phyloP scores from a whole-genome alignment of 2,888 invertebrate genomes.

The Ctenicera cuprea region DNA sequence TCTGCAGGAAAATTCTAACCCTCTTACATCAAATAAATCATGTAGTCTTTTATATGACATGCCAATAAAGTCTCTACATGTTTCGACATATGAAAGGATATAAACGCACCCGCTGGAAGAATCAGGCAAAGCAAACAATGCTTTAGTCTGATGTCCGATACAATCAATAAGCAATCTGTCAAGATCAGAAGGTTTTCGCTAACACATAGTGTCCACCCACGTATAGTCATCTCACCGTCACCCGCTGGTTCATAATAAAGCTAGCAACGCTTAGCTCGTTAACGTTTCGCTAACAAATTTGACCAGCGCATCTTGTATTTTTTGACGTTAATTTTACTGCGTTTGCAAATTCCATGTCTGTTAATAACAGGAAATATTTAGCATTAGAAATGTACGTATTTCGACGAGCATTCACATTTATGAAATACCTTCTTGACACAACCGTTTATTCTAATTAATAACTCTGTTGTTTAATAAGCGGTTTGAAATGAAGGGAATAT shows the following conservation, averaged over 20 bases:
- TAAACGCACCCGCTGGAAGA: slow-evolving; percentile 3
- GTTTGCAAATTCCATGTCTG: no score
- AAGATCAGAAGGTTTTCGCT: slow-evolving; percentile 27
- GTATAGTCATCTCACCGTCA: slow-evolving; percentile 1
- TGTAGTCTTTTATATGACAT: slow-evolving; percentile 7
- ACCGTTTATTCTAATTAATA: no score
- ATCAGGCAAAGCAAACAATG: slow-evolving; percentile 1
- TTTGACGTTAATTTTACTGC: background rate
- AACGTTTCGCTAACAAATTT: background rate
- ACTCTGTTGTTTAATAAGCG: no score
- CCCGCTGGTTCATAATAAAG: slow-evolving; percentile 5
- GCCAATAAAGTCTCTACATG: slow-evolving; percentile 11
- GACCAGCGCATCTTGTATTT: background rate
- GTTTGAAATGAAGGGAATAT: no score
- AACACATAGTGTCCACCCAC: slow-evolving; percentile 20
- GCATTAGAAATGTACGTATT: no score
- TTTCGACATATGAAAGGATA: slow-evolving; percentile 21
- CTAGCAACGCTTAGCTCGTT: slow-evolving; percentile 3
- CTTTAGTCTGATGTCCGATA: slow-evolving; percentile 21
- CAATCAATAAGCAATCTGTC: slow-evolving; percentile 46
- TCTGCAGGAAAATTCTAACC: slow-evolving; percentile 2
- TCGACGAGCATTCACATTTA: no score
- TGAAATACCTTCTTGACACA: no score
- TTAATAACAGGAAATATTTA: no score
- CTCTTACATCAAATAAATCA: slow-evolving; percentile 10